Conservation (phyloP, 2,888 invertebrate genomes). For the Eupithecia pulchellata region DNA sequence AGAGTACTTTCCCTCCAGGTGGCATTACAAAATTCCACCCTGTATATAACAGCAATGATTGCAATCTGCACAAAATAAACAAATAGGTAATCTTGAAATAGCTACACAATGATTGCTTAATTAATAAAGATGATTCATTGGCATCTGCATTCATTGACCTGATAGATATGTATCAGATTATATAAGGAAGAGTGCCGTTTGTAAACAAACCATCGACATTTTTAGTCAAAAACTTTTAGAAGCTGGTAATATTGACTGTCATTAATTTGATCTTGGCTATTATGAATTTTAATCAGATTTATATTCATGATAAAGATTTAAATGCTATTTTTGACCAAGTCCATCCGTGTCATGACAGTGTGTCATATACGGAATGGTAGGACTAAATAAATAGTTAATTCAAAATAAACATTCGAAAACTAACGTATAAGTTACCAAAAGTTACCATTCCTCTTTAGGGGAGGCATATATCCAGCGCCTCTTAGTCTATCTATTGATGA, state of each 20-base stretch:
- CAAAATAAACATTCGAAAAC: too few species aligned
- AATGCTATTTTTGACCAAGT: too few species aligned
- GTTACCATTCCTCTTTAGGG: too few species aligned
- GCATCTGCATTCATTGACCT: conserved; percentile 33
- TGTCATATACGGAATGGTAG: too few species aligned
- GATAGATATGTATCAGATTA: conserved; percentile 42
- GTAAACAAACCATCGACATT: conserved; percentile 13
- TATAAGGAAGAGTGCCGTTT: conserved; percentile 1
- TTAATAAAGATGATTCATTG: conserved; percentile 38
- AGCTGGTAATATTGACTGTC: background rate
- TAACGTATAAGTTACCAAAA: too few species aligned
- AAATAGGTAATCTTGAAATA: background rate
- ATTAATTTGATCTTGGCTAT: background rate
- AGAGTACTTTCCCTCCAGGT: too few species aligned
- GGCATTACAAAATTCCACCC: too few species aligned
- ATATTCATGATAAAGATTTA: too few species aligned
- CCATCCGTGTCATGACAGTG: too few species aligned
- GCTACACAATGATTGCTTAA: conserved; percentile 23
- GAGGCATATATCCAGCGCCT: too few species aligned
- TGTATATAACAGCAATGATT: background rate
- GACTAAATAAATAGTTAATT: too few species aligned
- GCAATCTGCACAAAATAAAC: background rate
- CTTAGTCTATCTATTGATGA: too few species aligned
- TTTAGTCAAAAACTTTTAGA: background rate
- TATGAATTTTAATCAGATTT: background rate